phyloP scores from a whole-genome alignment of 1,140 invertebrate species.

The Drosophila sproati region DNA sequence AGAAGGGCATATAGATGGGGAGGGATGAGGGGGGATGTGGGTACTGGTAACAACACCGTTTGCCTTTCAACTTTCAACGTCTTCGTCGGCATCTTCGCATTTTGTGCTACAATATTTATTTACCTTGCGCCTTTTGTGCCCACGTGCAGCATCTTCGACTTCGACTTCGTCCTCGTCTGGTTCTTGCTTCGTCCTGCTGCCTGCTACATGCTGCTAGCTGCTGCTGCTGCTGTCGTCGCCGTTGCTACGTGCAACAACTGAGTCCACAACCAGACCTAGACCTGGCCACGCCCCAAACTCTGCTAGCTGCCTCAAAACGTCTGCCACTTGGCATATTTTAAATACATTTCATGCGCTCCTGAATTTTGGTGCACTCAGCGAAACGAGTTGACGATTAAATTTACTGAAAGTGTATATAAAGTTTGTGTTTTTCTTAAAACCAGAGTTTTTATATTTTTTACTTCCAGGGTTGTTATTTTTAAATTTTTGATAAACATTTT shows the following conservation, averaged over 20 bases:
- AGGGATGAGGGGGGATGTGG: background rate
- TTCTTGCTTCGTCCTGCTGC: too few species aligned
- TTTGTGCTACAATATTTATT: slow-evolving; percentile 78
- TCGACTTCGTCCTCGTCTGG: background rate
- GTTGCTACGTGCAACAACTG: slow-evolving; percentile 54
- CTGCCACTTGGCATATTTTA: slow-evolving; percentile 83
- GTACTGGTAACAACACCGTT: slow-evolving; percentile 7
- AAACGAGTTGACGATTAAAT: too few species aligned
- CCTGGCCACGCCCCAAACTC: slow-evolving; percentile 8
- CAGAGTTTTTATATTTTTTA: too few species aligned
- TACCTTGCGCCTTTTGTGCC: slow-evolving; percentile 83
- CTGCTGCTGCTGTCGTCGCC: slow-evolving; percentile 57
- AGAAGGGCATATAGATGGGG: background rate
- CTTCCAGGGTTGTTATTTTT: too few species aligned
- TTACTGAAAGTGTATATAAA: too few species aligned
- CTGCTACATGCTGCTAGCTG: background rate
- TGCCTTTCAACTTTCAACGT: slow-evolving; percentile 28
- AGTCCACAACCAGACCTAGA: slow-evolving; percentile 11
- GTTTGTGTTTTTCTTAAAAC: too few species aligned
- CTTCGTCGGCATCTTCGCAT: slow-evolving; percentile 31
- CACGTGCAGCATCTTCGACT: slow-evolving; percentile 65
- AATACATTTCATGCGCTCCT: slow-evolving; percentile 84
- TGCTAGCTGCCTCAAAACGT: slow-evolving; percentile 29
- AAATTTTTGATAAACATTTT: too few species aligned
- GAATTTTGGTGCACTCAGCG: slow-evolving; percentile 46